phyloP scores from a whole-genome alignment of 2,113 vertebrate species.

The Dipodomys merriami region DNA sequence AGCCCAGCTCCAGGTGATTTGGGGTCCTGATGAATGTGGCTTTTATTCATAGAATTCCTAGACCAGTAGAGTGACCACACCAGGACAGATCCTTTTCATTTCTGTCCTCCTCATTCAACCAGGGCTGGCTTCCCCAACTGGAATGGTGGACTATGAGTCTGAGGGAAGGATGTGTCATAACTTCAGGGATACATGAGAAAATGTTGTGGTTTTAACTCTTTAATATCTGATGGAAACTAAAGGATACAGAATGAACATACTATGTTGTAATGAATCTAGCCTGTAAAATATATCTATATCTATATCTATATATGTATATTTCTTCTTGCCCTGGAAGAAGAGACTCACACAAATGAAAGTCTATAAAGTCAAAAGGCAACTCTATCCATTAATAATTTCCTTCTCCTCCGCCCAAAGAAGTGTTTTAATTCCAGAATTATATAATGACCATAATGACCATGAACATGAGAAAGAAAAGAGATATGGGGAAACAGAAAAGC shows the following conservation, averaged over 20 bases:
- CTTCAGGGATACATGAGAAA: neutral
- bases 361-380: neutral
- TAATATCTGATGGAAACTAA: neutral
- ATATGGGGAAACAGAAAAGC: neutral
- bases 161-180: neutral
- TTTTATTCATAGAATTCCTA: neutral
- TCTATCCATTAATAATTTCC: neutral
- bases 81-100: neutral
- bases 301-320: neutral
- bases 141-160: too few relatives aligned
- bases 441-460: neutral
- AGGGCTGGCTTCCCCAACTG: neutral
- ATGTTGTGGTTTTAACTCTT: conserved; percentile 5
- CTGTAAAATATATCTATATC: neutral
- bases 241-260: neutral
- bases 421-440: conserved; percentile 12
- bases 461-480: neutral
- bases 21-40: neutral
- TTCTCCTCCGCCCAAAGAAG: neutral
- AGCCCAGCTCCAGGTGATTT: neutral
- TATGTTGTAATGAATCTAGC: neutral
- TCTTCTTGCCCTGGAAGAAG: neutral
- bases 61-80: neutral
- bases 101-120: neutral
- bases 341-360: neutral